Conservation (phyloP, 2,888 invertebrate species). For the Catonia carolina region DNA sequence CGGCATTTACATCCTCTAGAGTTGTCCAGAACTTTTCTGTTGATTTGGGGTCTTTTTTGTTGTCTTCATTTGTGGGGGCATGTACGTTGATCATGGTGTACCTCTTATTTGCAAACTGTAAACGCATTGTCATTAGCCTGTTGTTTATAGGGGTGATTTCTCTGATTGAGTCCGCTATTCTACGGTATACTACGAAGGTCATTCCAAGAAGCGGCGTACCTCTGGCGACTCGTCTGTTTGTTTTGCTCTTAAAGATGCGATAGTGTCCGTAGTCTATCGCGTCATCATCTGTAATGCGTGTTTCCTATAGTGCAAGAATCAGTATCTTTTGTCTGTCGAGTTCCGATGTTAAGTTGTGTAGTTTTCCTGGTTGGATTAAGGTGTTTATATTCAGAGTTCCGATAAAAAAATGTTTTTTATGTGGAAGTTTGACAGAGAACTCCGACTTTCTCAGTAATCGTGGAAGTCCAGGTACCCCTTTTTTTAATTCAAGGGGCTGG, state of each 20-base stretch:
- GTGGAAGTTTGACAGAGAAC: slow-evolving; percentile 1
- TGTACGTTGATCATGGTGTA: too few relatives aligned
- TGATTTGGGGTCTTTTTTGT: too few relatives aligned
- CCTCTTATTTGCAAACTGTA: too few relatives aligned
- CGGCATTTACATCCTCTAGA: slow-evolving; percentile 3
- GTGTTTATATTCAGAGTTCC: slow-evolving; percentile 5
- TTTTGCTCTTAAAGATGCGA: slow-evolving; percentile 9
- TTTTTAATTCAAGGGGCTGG: too few relatives aligned
- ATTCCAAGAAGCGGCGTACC: slow-evolving; percentile 11
- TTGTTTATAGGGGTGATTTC: slow-evolving; percentile 13
- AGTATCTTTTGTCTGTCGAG: too few relatives aligned
- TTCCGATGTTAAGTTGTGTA: slow-evolving; percentile 6
- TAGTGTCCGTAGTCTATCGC: slow-evolving; percentile 16
- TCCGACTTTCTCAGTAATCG: not conserved
- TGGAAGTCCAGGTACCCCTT: slow-evolving; percentile 1
- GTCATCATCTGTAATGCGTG: slow-evolving; percentile 15
- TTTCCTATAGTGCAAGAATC: slow-evolving; percentile 23
- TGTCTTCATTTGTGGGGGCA: too few relatives aligned
- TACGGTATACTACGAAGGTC: slow-evolving; percentile 13
- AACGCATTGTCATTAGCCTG: too few relatives aligned
- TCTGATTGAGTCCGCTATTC: slow-evolving; percentile 3
- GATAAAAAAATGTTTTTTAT: not conserved
- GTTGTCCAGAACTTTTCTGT: slow-evolving; percentile 13
- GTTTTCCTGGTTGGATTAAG: slow-evolving; percentile 4
- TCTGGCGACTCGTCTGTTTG: not conserved